Evolutionary conservation across 2,888 invertebrate genomes (phyloP).

Genomic region (Mimachlamys varia): DNA sequence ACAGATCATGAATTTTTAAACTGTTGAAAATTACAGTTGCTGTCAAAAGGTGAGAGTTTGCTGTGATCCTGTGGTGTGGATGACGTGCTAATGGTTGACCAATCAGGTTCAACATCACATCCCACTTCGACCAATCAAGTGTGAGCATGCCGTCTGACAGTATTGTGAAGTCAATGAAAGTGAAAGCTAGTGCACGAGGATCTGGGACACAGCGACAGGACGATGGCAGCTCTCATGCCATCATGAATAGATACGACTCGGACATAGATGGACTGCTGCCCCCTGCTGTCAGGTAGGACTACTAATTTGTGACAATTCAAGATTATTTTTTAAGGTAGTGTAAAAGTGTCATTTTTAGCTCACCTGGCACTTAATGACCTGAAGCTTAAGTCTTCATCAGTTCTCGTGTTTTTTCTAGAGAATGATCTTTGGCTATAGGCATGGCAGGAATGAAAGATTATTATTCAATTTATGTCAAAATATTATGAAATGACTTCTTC

Average conservation of each 20-base stretch:
- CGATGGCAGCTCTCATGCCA: constrained; percentile 57
- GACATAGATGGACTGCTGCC: constrained; percentile 66
- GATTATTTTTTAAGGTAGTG: not conserved
- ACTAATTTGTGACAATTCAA: not conserved
- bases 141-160: constrained; percentile 55
- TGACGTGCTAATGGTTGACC: constrained; percentile 10
- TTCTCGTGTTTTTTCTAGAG: not conserved
- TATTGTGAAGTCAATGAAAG: constrained; percentile 46
- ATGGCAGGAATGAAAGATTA: no score
- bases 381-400: no score
- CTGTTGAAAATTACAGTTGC: constrained; percentile 34
- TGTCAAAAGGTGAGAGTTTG: constrained; percentile 31
- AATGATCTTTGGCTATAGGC: no score
- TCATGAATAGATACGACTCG: constrained; percentile 63
- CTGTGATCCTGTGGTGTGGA: not conserved
- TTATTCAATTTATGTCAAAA: no score
- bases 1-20: constrained; percentile 19
- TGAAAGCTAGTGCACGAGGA: constrained; percentile 39
- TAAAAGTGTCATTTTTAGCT: not conserved
- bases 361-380: not conserved
- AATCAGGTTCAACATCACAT: not conserved
- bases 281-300: constrained; percentile 60
- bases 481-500: no score
- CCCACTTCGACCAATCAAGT: not conserved
- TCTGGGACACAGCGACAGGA: constrained; percentile 54